Evolutionary conservation across 1,140 invertebrate genomes (phyloP), one percentile per base, ranked within the genome.

Genomic region (Monochamus saltuarius): DNA sequence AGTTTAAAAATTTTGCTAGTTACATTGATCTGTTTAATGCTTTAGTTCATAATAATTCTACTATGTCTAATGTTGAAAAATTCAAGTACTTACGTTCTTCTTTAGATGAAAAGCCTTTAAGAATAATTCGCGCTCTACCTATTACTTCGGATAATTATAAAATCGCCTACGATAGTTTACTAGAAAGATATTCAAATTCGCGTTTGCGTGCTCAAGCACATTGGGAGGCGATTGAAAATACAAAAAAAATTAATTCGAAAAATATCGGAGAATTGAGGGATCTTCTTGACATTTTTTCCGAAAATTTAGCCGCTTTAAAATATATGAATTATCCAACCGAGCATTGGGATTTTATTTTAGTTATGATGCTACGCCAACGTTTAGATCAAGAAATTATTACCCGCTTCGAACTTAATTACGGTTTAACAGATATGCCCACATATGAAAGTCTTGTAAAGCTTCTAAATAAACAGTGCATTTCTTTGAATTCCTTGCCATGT

Each of bases 11-110:
- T n/a, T n/a, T n/a, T n/a, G n/a, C n/a, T n/a, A n/a, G n/a, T n/a
- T n/a, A n/a, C n/a, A n/a, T n/a, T n/a, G n/a, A n/a, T n/a, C n/a
- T n/a, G n/a, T n/a, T n/a, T n/a, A n/a, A n/a, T n/a, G n/a, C n/a
- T n/a, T n/a, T n/a, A n/a, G 19, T 55, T 42, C 52, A 55, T 55
- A 7, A 55, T 8, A 55, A 55, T 42, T 13, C 11, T 17, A 40
- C 6, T 7, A 11, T 55, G 11, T 43, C 35, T 14, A 7, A 55
- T 10, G 19, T 55, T 7, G 52, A 55, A 55, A 55, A 55, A 42
- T 55, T 55, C 17, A 11, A 55, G 4, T 42, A 55, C 13, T 13
- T 55, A 3, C 3, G 39, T 4, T 43, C 37, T 7, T 39, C 37
- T 7, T 8, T 55, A 4, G 17, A n/a, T n/a, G 4, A 2, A n/a